Percentiles rank a stretch among this genome's conserved stretches.
These are phyloP conservation scores for Rhabdornis inornatus DNA, from an alignment of 2,113 vertebrate species.

Conservation along the genomic window DNA sequence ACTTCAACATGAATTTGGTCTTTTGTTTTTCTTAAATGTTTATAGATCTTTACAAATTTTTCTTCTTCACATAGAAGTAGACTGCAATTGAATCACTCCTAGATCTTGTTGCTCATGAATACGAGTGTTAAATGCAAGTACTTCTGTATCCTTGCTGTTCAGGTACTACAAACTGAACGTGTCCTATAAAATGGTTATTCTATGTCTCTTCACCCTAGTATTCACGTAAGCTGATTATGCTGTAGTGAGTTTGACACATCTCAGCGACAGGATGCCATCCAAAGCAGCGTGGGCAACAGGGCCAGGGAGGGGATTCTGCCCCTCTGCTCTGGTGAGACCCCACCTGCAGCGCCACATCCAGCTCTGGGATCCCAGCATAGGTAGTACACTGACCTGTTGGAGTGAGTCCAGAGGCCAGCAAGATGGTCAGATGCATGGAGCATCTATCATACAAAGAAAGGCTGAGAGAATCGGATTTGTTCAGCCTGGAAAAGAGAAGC, in stretches of 20 bases:
- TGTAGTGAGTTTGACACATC: accelerated
- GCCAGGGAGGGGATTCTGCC: not conserved
- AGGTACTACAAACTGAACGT: not conserved
- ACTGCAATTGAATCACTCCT: not conserved
- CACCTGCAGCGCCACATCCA: not conserved
- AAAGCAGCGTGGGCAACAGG: accelerated
- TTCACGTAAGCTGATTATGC: not conserved
- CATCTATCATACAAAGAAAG: not conserved
- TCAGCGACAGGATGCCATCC: not conserved
- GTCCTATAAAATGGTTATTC: not conserved
- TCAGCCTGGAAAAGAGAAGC: not conserved
- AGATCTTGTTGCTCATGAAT: not conserved
- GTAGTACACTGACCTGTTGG: accelerated
- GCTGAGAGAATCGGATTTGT: not conserved
- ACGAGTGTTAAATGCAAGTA: not conserved
- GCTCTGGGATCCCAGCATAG: not conserved
- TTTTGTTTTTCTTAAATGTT: not conserved
- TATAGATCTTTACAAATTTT: not conserved
- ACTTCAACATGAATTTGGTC: not conserved
- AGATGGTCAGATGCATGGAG: not conserved
- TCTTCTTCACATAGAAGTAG: not conserved
- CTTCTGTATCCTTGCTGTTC: not conserved
- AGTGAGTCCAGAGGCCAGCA: not conserved
- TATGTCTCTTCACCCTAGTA: not conserved
- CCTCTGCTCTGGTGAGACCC: not conserved